phyloP scores from a whole-genome alignment of 1,140 invertebrate species.

The Sipha flava region DNA sequence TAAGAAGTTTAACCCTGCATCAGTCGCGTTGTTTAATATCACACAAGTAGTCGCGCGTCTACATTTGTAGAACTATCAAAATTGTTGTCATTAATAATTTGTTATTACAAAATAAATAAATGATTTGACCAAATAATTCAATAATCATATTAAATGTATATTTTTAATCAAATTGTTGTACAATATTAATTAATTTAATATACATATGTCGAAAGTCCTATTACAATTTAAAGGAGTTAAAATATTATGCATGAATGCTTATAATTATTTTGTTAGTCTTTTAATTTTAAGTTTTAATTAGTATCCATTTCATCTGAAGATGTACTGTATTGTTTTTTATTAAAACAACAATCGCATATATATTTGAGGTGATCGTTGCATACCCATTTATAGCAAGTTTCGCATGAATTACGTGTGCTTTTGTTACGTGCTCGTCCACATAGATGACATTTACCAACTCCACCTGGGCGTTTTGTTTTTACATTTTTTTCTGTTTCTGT shows the following conservation, averaged over 20 bases:
- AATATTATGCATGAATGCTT: not conserved
- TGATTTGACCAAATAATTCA: not conserved
- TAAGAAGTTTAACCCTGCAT: no score
- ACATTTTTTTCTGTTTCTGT: no score
- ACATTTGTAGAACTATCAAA: not conserved
- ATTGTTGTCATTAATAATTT: not conserved
- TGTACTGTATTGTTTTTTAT: not conserved
- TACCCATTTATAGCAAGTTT: not conserved
- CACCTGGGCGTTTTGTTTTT: not conserved
- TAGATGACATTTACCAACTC: not conserved
- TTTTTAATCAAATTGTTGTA: not conserved
- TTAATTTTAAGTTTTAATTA: not conserved
- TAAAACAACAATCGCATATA: not conserved
- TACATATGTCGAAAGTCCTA: not conserved
- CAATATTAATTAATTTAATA: not conserved
- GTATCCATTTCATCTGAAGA: not conserved
- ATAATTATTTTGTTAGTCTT: not conserved
- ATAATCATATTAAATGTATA: not conserved
- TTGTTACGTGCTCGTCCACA: not conserved
- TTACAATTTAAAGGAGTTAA: not conserved
- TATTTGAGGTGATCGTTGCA: not conserved
- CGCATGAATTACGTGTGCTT: not conserved
- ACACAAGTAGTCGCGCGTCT: not conserved
- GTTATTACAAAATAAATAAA: not conserved
- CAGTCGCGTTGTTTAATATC: not conserved